Base-by-base conservation (phyloP, 2,113 vertebrate genomes). In the Oenanthe melanoleuca region DNA sequence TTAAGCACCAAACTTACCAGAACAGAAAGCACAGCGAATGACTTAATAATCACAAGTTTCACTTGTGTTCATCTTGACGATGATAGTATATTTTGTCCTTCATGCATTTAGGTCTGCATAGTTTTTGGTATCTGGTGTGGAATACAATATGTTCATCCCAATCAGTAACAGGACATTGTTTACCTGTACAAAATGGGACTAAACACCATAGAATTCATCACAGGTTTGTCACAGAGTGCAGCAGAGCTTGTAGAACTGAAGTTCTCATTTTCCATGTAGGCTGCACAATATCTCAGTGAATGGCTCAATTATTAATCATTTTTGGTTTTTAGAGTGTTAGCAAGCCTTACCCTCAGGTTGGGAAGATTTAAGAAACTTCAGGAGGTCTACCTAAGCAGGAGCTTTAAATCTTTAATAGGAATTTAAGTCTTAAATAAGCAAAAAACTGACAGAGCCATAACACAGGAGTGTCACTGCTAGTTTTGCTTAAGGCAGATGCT, bases 101-200 rank as follows among this genome's bases (percentile, higher is more conserved):
- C 9, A 5, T 5, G 6, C 5, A 1, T 72, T 88, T 50, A 64
- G 18, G 12, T 80, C 26, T 79, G 66, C 9, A 1, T 42, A 42
- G 53, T 8, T 88, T 42, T 69, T 65, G 45, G 5, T 50, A 19
- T 45, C 34, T 82, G 49, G 9, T 5, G 1, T 4, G 31, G 45
- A 77, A 86, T 26, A 26, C 23, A 29, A 4, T 67, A 20, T 42
- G 12, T 66, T 79, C 31, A n/a, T 61, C 40, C 24, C 14, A 31
- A 0, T 7, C 0, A 5, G n/a, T 52, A 53, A 24, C 14, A 33
- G 13, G 14, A 8, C 9, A 4, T 80, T 20, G 21, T 75, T 84
- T 38, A 42, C 15, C 44, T 67, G 23, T 64, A 18, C 20, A 25
- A 15, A 42, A 38, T 9, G 60, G 38, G 28, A 34, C 24, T 47